Evolutionary conservation across 2,113 vertebrate genomes (phyloP).

Genomic region (Grammomys surdaster): DNA sequence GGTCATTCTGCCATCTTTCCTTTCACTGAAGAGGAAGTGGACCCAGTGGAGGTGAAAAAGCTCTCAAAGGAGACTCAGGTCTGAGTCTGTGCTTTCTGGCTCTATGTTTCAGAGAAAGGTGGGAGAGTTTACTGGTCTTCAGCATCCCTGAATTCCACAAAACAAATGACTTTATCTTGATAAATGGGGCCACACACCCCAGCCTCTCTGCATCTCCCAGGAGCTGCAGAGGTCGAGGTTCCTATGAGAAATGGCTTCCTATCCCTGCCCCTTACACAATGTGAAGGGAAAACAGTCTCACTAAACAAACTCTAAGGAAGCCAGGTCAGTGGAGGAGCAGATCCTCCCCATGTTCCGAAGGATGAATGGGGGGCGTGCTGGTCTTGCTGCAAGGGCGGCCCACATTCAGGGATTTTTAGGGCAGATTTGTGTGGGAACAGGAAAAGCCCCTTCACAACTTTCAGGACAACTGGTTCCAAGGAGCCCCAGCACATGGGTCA

Average conservation of each 20-base stretch:
- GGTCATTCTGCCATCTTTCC: background rate
- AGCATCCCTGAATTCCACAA: conserved; percentile 76
- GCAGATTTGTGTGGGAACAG: conserved; percentile 67
- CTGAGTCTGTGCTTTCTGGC: background rate
- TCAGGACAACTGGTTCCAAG: background rate
- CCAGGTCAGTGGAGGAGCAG: conserved; percentile 55
- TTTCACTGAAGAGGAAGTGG: background rate
- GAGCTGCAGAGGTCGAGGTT: conserved; percentile 68
- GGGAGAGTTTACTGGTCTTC: background rate
- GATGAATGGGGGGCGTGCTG: conserved; percentile 68
- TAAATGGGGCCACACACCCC: conserved; percentile 46
- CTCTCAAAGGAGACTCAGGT: background rate
- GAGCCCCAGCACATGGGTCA: background rate
- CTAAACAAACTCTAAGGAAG: conserved; percentile 68
- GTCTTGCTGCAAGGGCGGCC: background rate
- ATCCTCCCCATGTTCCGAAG: conserved; percentile 54
- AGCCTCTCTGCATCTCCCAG: conserved; percentile 78
- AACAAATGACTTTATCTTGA: conserved; percentile 77
- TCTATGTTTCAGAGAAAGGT: conserved; percentile 31
- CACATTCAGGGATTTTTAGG: conserved; percentile 64
- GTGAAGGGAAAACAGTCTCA: conserved; percentile 54
- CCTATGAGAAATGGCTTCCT: conserved; percentile 75
- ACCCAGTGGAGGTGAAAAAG: background rate
- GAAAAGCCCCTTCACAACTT: background rate
- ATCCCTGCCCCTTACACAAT: conserved; percentile 27